These are phyloP conservation scores for Schizothorax lantsangensis DNA, from an alignment of 2,797 vertebrate genomes.

Conservation along the genomic window DNA sequence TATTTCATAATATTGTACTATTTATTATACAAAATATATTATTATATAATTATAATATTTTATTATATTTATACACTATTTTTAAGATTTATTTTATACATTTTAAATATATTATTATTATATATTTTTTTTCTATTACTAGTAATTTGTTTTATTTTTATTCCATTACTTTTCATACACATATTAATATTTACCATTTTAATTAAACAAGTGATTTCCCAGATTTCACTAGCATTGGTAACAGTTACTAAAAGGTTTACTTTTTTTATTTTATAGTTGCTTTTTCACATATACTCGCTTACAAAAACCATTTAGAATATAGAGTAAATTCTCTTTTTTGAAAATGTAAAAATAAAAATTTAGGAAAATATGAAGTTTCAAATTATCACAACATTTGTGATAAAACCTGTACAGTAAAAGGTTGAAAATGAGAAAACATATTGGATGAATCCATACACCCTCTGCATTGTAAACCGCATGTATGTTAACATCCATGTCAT, in stretches of 20 bases:
- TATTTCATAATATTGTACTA: not conserved
- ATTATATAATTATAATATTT: not conserved
- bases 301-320: not conserved
- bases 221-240: not conserved
- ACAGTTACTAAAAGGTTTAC: no score
- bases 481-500: not conserved
- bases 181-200: not conserved
- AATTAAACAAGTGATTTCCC: not conserved
- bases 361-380: not conserved
- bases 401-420: not conserved
- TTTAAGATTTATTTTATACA: not conserved
- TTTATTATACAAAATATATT: not conserved
- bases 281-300: not conserved
- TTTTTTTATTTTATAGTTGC: no score
- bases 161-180: not conserved
- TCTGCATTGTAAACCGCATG: not conserved
- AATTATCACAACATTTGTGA: not conserved
- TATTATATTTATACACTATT: not conserved
- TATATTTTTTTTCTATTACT: not conserved
- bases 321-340: not conserved
- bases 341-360: not conserved
- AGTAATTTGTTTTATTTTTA: not conserved
- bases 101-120: not conserved
- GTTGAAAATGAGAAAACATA: not conserved
- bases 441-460: not conserved